Conservation (phyloP, 92 coral and sea anemone genomes). For the Isaurus tuberculatus region DNA sequence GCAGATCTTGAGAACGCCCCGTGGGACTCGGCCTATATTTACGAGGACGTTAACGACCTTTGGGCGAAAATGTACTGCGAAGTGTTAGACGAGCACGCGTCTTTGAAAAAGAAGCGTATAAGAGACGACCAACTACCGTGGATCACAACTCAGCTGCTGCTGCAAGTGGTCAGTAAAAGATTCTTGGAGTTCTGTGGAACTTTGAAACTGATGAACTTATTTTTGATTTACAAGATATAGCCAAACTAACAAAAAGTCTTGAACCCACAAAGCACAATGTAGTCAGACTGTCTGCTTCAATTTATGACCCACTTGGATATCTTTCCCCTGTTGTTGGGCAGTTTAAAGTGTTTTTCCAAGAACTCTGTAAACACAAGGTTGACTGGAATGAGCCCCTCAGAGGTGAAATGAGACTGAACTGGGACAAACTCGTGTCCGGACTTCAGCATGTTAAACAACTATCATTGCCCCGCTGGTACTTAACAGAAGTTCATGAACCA, state of each 20-base stretch:
- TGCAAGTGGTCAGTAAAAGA: slow-evolving; percentile 27
- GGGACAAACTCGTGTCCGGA: slow-evolving; percentile 43
- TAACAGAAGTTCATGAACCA: slow-evolving; percentile 23
- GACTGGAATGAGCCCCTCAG: slow-evolving; percentile 56
- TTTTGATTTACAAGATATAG: slow-evolving; percentile 44
- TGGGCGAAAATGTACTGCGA: no score
- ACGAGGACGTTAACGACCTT: no score
- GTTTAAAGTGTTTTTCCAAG: slow-evolving; percentile 56
- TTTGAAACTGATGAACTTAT: slow-evolving; percentile 39
- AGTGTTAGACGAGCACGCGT: no score
- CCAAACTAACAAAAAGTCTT: slow-evolving; percentile 12
- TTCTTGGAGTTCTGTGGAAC: slow-evolving; percentile 57
- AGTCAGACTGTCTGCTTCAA: slow-evolving; percentile 40
- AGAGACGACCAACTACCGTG: no score
- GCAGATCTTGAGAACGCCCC: no score
- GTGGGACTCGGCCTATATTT: no score
- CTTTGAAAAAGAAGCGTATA: no score
- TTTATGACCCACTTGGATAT: slow-evolving; percentile 63
- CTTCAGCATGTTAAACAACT: slow-evolving; percentile 35
- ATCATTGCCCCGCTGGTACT: slow-evolving; percentile 42
- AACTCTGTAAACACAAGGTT: slow-evolving; percentile 43
- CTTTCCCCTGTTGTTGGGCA: slow-evolving; percentile 43
- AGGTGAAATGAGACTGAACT: slow-evolving; percentile 42
- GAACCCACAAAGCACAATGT: slow-evolving; percentile 45
- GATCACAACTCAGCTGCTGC: no score